Base-by-base conservation (phyloP, 2,113 vertebrate genomes). In the Brachionichthys hirsutus region DNA sequence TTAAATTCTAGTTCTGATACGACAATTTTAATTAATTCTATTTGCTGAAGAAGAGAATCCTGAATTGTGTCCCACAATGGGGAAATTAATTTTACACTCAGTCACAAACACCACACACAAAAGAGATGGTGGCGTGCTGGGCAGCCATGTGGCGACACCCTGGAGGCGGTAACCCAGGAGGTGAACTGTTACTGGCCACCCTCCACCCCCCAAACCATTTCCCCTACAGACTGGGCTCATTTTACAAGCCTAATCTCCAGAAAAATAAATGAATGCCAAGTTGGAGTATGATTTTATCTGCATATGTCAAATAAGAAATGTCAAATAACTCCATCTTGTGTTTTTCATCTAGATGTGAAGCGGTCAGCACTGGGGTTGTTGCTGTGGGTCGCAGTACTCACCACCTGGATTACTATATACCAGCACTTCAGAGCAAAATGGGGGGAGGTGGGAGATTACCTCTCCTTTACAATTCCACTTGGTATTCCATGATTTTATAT, bases 381-480 rank as follows among this genome's bases (percentile, higher is more conserved):
- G 45, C 86, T 95, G 17, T 97, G 95, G 95, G 84, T 94, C 3
- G 87, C 91, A n/a, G 85, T 93, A 9, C 90, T 95, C 38, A 92
- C 93, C 12, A 93, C 94, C 3, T 97, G 95, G 95, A 94, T 95
- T 62, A 92, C 91, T 34, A 90, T 95, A 69, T 95, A 92, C 78
- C 95, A 97, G 84, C 92, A 93, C 59, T 93, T 87, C 86, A 90
- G 95, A 67, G 91, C 94, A 16, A 70, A 88, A 49, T 96, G 94
- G 94, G 94, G 95, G 0, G 94, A 91, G 48, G 84, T 95, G 57
- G 94, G 92, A 4, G 94, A 97, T 76, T 92, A 94, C 70, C 89
- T 96, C 8, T 95, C 94, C 54, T 96, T 96, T 73, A 96, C 94
- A 18, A 95, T 96, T 66, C 95, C 95, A 0, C 78, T 95, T 22